A percentile compares a stretch with the other conserved stretches of the same genome.
Conservation (phyloP, 2,888 invertebrate genomes). For the Drosophila paracracens region DNA sequence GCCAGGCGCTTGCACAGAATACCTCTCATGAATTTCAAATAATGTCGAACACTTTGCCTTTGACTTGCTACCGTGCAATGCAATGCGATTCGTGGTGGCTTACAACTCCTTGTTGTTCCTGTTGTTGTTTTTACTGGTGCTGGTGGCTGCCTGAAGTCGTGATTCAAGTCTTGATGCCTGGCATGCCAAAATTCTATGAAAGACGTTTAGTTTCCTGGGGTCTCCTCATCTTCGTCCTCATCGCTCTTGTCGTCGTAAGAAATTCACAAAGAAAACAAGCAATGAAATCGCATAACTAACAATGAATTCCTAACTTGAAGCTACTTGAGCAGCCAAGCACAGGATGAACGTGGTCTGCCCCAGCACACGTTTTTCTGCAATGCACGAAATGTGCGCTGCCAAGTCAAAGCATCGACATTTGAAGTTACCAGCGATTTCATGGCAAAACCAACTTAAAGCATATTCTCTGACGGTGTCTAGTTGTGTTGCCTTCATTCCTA, state of each 20-base stretch:
- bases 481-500: slow-evolving; percentile 61
- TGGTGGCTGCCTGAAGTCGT: slow-evolving; percentile 60
- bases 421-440: slow-evolving; percentile 66
- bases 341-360: slow-evolving; percentile 65
- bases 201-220: slow-evolving; percentile 72
- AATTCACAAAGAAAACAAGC: slow-evolving; percentile 76
- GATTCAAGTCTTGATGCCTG: slow-evolving; percentile 72
- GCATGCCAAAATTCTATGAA: slow-evolving; percentile 79
- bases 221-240: slow-evolving; percentile 9
- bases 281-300: slow-evolving; percentile 79
- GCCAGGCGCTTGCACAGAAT: slow-evolving; percentile 47
- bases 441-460: slow-evolving; percentile 61
- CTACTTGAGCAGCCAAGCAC: slow-evolving; percentile 64
- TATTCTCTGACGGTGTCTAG: slow-evolving; percentile 30
- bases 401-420: slow-evolving; percentile 45
- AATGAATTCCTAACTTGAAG: slow-evolving; percentile 75
- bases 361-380: slow-evolving; percentile 51
- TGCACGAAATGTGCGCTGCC: slow-evolving; percentile 40
- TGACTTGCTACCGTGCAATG: slow-evolving; percentile 69
- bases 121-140: slow-evolving; percentile 29
- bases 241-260: slow-evolving; percentile 52
- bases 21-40: slow-evolving; percentile 79
- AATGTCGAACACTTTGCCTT: slow-evolving; percentile 80
- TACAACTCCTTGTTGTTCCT: slow-evolving; percentile 19
- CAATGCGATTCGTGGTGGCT: slow-evolving; percentile 62